These are phyloP conservation scores for Xanthia togata DNA, from an alignment of 2,888 invertebrate species.

Conservation along the genomic window DNA sequence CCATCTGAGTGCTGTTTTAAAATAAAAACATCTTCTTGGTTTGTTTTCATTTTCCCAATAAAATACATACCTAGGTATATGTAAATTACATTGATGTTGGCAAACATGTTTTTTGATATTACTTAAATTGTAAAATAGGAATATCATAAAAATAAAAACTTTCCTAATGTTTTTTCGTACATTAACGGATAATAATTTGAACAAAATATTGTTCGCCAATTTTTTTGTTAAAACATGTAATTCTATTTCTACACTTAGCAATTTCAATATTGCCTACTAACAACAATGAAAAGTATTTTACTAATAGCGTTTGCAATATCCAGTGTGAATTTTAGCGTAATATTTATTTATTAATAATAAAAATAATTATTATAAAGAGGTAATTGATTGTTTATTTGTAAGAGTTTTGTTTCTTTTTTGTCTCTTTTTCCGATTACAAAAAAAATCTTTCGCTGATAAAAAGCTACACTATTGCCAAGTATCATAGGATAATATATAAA, in stretches of 20 bases:
- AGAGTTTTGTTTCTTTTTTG: background rate
- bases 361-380: background rate
- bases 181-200: background rate
- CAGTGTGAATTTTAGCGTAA: background rate
- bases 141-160: background rate
- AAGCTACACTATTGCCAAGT: too few species aligned
- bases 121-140: background rate
- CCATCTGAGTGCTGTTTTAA: constrained; percentile 38
- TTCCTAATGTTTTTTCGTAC: background rate
- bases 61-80: constrained; percentile 22
- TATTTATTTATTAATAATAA: background rate
- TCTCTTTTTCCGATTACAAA: background rate
- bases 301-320: background rate
- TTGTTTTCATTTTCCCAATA: constrained; percentile 35
- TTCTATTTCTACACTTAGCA: background rate
- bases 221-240: background rate
- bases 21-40: constrained; percentile 9
- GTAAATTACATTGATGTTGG: constrained; percentile 12
- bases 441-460: background rate
- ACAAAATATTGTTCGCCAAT: background rate
- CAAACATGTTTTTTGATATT: constrained; percentile 11
- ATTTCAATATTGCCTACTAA: background rate
- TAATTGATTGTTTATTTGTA: background rate
- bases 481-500: background rate
- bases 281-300: background rate